A percentile compares a stretch with the other conserved stretches of the same genome.
phyloP scores from a whole-genome alignment of 2,797 vertebrate genomes.

The Mormyrus proboscirostris region DNA sequence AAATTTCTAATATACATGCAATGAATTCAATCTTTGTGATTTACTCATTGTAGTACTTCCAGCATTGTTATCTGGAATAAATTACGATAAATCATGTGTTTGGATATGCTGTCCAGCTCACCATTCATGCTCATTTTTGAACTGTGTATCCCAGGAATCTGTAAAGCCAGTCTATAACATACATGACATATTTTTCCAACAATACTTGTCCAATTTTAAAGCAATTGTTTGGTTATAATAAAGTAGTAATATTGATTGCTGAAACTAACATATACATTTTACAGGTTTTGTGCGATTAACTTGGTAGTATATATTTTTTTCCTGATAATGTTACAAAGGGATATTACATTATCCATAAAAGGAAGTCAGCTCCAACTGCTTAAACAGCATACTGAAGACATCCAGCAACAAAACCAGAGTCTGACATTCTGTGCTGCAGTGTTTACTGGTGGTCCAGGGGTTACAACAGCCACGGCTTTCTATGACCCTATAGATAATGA shows the following conservation, averaged over 20 bases:
- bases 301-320: background rate
- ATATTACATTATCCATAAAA: conserved; percentile 4
- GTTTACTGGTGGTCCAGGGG: background rate
- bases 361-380: background rate
- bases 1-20: conserved; percentile 3
- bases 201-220: background rate
- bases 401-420: background rate
- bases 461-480: background rate
- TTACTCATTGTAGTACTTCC: background rate
- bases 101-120: background rate
- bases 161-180: background rate
- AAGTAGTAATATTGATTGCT: background rate
- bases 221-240: background rate
- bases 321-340: background rate
- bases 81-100: background rate
- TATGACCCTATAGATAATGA: background rate
- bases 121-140: background rate
- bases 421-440: background rate
- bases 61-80: background rate
- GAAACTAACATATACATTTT: background rate
- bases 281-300: background rate
- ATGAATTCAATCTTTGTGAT: conserved; percentile 15
- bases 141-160: background rate
- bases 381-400: background rate
- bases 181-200: background rate